Evolutionary conservation across 92 coral and sea anemone species (phyloP).

Genomic region (Desmophyllum pertusum): DNA sequence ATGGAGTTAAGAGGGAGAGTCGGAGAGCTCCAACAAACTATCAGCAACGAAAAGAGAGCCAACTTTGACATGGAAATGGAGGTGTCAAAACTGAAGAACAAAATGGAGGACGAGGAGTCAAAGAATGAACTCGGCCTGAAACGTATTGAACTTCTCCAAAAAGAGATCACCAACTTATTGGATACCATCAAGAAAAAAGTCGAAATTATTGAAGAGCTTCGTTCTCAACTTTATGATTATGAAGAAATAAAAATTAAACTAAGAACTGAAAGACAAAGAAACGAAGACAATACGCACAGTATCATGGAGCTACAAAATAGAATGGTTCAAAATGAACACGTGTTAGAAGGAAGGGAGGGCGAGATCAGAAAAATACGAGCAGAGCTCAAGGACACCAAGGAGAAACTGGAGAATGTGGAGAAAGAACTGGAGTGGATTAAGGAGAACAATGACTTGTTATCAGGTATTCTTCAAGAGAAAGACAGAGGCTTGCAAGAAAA

Average conservation of each 20-base stretch:
- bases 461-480: conserved; percentile 47
- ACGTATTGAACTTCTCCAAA: conserved; percentile 62
- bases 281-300: conserved; percentile 47
- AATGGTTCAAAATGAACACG: conserved; percentile 49
- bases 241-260: conserved; percentile 53
- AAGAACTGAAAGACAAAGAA: conserved; percentile 50
- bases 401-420: conserved; percentile 54
- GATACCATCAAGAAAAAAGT: conserved; percentile 57
- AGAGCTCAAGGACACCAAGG: conserved; percentile 49
- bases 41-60: conserved; percentile 62
- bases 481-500: conserved; percentile 57
- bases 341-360: conserved; percentile 53
- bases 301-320: conserved; percentile 64
- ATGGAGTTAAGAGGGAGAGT: conserved; percentile 67
- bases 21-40: conserved; percentile 60
- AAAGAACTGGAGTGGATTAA: conserved; percentile 53
- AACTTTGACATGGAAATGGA: conserved; percentile 67
- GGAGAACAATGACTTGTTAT: conserved; percentile 46
- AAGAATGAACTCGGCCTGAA: conserved; percentile 57
- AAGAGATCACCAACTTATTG: conserved; percentile 49
- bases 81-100: conserved; percentile 50
- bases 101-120: conserved; percentile 66
- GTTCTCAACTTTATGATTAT: conserved; percentile 47
- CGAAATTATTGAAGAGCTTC: conserved; percentile 58
- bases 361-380: conserved; percentile 43